Evolutionary conservation across 1,140 invertebrate genomes (phyloP).

Genomic region (Platorchestia sp.): DNA sequence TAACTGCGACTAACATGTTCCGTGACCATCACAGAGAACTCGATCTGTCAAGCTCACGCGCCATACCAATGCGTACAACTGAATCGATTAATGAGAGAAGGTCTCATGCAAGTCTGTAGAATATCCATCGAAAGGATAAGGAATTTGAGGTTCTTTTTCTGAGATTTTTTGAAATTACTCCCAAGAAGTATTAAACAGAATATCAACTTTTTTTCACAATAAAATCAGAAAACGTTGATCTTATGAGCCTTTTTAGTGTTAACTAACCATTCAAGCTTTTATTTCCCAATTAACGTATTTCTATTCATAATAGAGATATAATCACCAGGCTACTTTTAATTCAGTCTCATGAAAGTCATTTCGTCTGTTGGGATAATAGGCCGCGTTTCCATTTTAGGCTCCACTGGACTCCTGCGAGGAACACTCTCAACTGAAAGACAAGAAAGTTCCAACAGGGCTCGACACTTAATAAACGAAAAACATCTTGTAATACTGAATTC

Average conservation of each 20-base stretch:
- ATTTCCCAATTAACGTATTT: background rate
- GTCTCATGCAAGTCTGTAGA: too few species aligned
- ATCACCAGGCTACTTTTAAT: background rate
- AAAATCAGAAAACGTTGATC: too few species aligned
- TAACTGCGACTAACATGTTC: too few species aligned
- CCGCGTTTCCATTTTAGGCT: background rate
- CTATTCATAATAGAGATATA: background rate
- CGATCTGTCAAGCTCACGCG: too few species aligned
- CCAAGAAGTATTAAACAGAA: too few species aligned
- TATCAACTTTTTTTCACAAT: too few species aligned
- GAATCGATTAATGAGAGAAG: too few species aligned
- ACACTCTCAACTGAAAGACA: background rate
- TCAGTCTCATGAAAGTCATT: background rate
- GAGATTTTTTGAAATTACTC: too few species aligned
- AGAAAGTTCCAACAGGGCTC: background rate
- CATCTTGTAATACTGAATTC: background rate
- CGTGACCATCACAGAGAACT: too few species aligned
- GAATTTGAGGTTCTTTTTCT: too few species aligned
- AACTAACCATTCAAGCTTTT: background rate
- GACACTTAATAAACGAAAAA: background rate
- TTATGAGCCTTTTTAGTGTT: background rate
- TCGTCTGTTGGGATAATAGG: background rate
- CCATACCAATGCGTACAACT: too few species aligned
- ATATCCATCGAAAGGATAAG: too few species aligned
- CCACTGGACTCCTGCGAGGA: background rate